Percentiles rank a stretch among this genome's conserved stretches.
Evolutionary conservation across 1,140 invertebrate species (phyloP).

Genomic region (Drosophila tani): DNA sequence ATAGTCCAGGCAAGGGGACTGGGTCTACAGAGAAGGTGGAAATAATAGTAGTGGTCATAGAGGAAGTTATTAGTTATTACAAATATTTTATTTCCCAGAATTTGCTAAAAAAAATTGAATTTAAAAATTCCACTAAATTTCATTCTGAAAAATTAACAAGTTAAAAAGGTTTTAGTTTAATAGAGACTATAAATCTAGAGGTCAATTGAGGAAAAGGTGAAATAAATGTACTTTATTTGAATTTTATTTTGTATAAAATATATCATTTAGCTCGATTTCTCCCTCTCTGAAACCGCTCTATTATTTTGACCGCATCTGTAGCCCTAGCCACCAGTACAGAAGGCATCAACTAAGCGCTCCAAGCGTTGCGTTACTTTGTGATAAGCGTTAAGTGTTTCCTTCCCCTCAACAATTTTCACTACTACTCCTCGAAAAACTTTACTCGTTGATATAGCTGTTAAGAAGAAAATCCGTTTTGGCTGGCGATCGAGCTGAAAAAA

Average conservation of each 20-base stretch:
- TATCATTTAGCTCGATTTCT: background rate
- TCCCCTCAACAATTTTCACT: constrained; percentile 22
- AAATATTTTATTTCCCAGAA: background rate
- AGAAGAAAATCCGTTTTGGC: background rate
- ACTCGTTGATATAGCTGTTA: constrained; percentile 42
- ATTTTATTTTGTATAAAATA: background rate
- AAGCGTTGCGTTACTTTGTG: constrained; percentile 79
- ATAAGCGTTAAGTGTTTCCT: constrained; percentile 79
- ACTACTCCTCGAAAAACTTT: constrained; percentile 26
- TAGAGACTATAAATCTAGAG: no score
- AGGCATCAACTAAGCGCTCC: constrained; percentile 66
- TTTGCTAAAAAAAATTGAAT: background rate
- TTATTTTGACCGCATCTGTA: constrained; percentile 17
- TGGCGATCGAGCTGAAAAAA: constrained; percentile 6
- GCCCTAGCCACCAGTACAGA: constrained; percentile 23
- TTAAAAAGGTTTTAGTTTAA: no score
- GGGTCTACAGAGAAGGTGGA: background rate
- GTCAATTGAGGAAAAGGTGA: background rate
- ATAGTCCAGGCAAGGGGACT: background rate
- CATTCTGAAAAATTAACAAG: no score
- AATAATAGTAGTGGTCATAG: background rate
- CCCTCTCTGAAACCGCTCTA: background rate
- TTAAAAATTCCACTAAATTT: no score
- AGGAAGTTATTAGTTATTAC: no score
- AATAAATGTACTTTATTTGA: background rate